A percentile compares a stretch with the other conserved stretches of the same genome.
Conservation (phyloP, 2,797 vertebrate genomes). For the Enteromius argenteus region DNA sequence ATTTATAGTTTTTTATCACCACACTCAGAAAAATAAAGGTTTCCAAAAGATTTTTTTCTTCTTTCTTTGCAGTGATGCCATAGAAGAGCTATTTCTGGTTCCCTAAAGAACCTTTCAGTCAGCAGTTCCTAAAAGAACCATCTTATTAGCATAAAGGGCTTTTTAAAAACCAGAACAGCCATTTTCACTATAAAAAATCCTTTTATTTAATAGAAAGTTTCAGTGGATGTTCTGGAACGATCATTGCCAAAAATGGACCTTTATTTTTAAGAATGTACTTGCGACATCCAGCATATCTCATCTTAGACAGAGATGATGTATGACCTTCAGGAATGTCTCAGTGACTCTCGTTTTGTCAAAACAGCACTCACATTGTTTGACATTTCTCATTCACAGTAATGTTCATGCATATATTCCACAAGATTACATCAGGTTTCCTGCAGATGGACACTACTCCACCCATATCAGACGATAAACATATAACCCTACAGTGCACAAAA, state of each 20-base stretch:
- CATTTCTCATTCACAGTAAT: slow-evolving; percentile 37
- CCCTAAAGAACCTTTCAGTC: not conserved
- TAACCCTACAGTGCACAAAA: not conserved
- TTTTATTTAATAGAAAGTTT: not conserved
- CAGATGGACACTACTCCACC: slow-evolving; percentile 5
- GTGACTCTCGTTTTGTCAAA: slow-evolving; percentile 24
- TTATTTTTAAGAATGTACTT: slow-evolving; percentile 4
- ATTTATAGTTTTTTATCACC: not conserved
- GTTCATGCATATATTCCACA: slow-evolving; percentile 30
- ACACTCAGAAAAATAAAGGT: not conserved
- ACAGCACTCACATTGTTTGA: slow-evolving; percentile 14
- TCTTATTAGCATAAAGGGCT: not conserved
- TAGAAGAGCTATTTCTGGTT: not conserved
- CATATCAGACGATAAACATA: slow-evolving; percentile 9
- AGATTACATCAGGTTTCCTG: slow-evolving; percentile 21
- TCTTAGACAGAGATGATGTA: slow-evolving; percentile 26
- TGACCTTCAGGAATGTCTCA: slow-evolving; percentile 35
- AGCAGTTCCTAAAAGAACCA: not conserved
- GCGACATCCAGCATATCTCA: slow-evolving; percentile 19
- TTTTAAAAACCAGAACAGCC: not conserved
- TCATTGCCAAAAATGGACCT: not conserved
- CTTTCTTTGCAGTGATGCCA: not conserved
- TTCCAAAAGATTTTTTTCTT: no score
- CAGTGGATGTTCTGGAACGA: not conserved
- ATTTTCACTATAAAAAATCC: not conserved